These are phyloP conservation scores for Danaus plexippus DNA, from an alignment of 1,140 invertebrate species.

Conservation along the genomic window DNA sequence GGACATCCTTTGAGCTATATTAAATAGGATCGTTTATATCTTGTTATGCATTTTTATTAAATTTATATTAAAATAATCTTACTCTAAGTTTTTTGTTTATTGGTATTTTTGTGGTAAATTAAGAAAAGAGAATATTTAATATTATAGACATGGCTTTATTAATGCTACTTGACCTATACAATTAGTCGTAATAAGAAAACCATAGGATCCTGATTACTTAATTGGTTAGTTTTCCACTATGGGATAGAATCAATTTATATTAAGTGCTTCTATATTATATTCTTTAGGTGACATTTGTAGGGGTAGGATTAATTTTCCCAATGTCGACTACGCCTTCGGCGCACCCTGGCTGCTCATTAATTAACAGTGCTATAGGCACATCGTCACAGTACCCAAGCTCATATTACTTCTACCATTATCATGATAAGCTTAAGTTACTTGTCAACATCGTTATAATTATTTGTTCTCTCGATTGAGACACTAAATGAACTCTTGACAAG, in stretches of 20 bases:
- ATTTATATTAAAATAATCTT: too few species aligned
- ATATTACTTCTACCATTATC: slow-evolving; percentile 52
- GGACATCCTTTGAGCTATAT: slow-evolving; percentile 23
- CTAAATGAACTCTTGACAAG: slow-evolving; percentile 39
- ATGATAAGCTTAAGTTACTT: slow-evolving; percentile 39
- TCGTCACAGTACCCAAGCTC: slow-evolving; percentile 25
- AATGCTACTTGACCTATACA: too few species aligned
- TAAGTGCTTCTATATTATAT: too few species aligned
- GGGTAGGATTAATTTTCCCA: slow-evolving; percentile 64
- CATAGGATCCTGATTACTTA: slow-evolving; percentile 54
- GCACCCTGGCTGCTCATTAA: slow-evolving; percentile 50
- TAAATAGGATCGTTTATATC: too few species aligned
- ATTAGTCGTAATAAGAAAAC: slow-evolving; percentile 22
- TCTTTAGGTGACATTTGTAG: slow-evolving; percentile 9
- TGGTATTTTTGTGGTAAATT: too few species aligned
- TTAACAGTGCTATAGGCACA: slow-evolving; percentile 57
- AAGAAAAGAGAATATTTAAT: too few species aligned
- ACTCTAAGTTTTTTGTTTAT: too few species aligned
- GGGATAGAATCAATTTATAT: slow-evolving; percentile 47
- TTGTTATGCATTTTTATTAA: too few species aligned
- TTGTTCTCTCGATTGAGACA: slow-evolving; percentile 34
- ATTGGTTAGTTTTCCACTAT: slow-evolving; percentile 42
- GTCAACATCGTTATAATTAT: slow-evolving; percentile 31
- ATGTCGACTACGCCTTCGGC: slow-evolving; percentile 59
- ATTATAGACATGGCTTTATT: too few species aligned